Base-by-base conservation (phyloP, 2,888 invertebrate genomes). In the Netelia virgata region DNA sequence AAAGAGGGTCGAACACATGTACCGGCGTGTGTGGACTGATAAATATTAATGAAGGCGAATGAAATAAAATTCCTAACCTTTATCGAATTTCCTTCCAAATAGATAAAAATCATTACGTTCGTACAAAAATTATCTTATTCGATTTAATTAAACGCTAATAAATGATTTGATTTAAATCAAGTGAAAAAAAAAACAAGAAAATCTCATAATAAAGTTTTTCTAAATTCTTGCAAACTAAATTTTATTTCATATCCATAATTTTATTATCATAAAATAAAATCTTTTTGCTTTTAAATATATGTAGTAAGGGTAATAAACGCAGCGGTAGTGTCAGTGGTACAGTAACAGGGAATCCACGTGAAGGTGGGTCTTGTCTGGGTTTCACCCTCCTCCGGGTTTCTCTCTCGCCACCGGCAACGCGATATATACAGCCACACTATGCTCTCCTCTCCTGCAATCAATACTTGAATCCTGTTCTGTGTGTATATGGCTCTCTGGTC, bases 401-500 rank as follows among this genome's bases (percentile, higher is more conserved):
- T 72, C 72, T 66, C 72, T 82, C 28, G 72, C 86, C 83, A 83
- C 76, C 82, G 83, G 85, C 85, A 83, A 83, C 78, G 43, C 41
- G 50, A 50, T 36, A 66, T 68, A 68, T 47, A 63, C 87, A 87
- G 87, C 89, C 88, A 91, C 89, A 91, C 90, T 89, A 90, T 91
- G 90, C 89, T 86, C 70, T 79, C 84, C 86, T 85, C 72, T 90
- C 89, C 90, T 91, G 91, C 91, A 92, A 92, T 92, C 92, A 92
- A 92, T 92, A 92, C 92, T 92, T 90, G 91, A 92, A 91, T 92
- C 90, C 90, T 91, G 89, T 88, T 85, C 82, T 89, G 86, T 87
- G 89, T 89, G 88, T 88, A 64, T 53, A 57, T 23, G 50, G 16
- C 69, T 28, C 61, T 55, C 59, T 41, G 72, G 66, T 75, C 81